Evolutionary conservation across 2,797 vertebrate species (phyloP).

Genomic region (Enteromius radiatus): DNA sequence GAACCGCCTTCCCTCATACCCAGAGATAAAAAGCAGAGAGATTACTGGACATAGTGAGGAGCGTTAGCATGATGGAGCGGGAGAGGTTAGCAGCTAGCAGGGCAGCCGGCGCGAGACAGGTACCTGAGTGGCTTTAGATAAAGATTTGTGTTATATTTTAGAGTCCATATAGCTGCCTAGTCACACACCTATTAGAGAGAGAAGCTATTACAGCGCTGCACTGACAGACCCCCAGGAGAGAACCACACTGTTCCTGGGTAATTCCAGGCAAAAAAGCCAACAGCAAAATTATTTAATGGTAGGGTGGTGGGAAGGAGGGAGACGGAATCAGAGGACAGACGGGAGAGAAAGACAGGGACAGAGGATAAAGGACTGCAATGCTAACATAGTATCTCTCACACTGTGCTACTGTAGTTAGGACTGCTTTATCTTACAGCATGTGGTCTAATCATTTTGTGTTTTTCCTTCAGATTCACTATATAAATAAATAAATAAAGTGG

Average conservation of each 20-base stretch:
- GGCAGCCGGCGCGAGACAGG: slow-evolving; percentile 54
- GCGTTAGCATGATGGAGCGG: slow-evolving; percentile 79
- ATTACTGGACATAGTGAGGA: slow-evolving; percentile 63
- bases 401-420: slow-evolving; percentile 48
- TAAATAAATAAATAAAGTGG: slow-evolving; percentile 58
- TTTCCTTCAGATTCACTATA: slow-evolving; percentile 67
- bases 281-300: slow-evolving; percentile 74
- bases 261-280: slow-evolving; percentile 80
- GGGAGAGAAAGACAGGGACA: slow-evolving; percentile 52
- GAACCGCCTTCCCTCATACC: slow-evolving; percentile 49
- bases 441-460: slow-evolving; percentile 67
- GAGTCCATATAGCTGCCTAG: slow-evolving; percentile 74
- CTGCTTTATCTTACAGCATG: not conserved
- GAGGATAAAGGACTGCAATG: slow-evolving; percentile 58
- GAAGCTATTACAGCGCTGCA: slow-evolving; percentile 73
- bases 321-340: slow-evolving; percentile 44
- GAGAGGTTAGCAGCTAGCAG: slow-evolving; percentile 53
- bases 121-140: slow-evolving; percentile 77
- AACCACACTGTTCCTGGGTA: slow-evolving; percentile 79
- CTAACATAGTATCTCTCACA: slow-evolving; percentile 57
- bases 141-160: slow-evolving; percentile 85
- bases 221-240: slow-evolving; percentile 76
- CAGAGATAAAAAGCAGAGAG: slow-evolving; percentile 49
- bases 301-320: slow-evolving; percentile 41
- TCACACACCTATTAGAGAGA: slow-evolving; percentile 75